Evolutionary conservation across 2,888 invertebrate species (phyloP), one percentile per base, ranked within the genome.

Genomic region (Eupithecia subumbrata): DNA sequence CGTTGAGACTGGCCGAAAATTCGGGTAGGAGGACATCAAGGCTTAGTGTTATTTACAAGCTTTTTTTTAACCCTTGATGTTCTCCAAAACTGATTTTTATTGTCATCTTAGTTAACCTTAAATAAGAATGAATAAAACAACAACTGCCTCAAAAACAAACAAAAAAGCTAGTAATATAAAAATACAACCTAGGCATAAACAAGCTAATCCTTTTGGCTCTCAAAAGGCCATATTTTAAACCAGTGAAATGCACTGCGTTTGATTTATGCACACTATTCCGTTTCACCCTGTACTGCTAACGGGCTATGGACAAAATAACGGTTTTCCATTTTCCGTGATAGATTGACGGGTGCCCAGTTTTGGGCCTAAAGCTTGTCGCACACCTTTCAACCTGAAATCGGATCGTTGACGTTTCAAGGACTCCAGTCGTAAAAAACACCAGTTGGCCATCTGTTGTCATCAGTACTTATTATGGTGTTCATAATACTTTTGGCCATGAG

Each of bases 181-280:
- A 60, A 56, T 8, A 56, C 52, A 18, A 18, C 30, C n/a, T 5
- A 25, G 5, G 11, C n/a, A 11, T n/a, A 12, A 66, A 18, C n/a
- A 22, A 40, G 40, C 22, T 7, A 68, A 68, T 68, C 68, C 40
- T 43, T 40, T 45, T 45, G 68, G 68, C 68, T 37, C 68, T 14
- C 37, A 68, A 68, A 68, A 68, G 14, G 68, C 43, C 22, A 68
- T 68, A 68, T 68, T 68, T 68, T 40, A 68, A 40, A 68, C 43
- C 64, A 14, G 68, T 11, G 66, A 45, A 68, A 68, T 68, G 22
- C 68, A 68, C 22, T 68, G 68, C 25, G 22, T 40, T n/a, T 68
- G 68, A 68, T 68, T 68, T 68, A 68, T 68, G 40, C 68, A 25
- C 22, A 14, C 68, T 68, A 68, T 68, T 68, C 68, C 43, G 68